Evolutionary conservation across 2,113 vertebrate genomes (phyloP).

Genomic region (Nannobrachium achirus): DNA sequence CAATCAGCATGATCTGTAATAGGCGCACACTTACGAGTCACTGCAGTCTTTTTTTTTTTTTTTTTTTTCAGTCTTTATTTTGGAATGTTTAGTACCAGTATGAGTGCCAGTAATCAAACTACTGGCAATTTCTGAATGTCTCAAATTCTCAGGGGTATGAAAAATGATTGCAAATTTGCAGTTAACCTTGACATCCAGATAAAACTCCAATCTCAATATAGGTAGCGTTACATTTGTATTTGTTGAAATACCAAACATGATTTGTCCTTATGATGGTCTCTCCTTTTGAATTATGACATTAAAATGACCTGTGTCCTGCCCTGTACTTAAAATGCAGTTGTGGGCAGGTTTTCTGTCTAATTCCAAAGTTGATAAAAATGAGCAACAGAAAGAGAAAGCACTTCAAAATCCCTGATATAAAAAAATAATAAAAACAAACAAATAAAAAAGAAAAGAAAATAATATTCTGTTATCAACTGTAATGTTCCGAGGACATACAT

Average conservation of each 20-base stretch:
- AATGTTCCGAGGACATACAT: conserved; percentile 76
- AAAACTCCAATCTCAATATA: conserved; percentile 78
- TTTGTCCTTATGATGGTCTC: conserved; percentile 64
- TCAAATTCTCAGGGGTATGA: conserved; percentile 79
- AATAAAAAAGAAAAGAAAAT: conserved; percentile 6
- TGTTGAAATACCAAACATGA: conserved; percentile 75
- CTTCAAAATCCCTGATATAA: conserved; percentile 78
- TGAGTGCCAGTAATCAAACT: conserved; percentile 77
- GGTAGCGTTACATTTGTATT: conserved; percentile 80
- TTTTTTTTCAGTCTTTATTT: conserved; percentile 77
- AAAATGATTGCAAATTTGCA: conserved; percentile 80
- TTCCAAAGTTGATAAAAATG: conserved; percentile 72
- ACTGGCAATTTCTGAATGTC: conserved; percentile 73
- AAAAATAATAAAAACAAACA: conserved; percentile 53
- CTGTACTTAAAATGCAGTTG: conserved; percentile 68
- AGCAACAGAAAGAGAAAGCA: conserved; percentile 76
- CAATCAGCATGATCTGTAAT: conserved; percentile 83
- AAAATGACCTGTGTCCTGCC: conserved; percentile 71
- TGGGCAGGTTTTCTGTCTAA: conserved; percentile 68
- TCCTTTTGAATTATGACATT: conserved; percentile 66
- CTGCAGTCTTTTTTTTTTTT: conserved; percentile 76
- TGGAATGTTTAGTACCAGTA: conserved; percentile 84
- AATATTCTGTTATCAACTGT: conserved; percentile 67
- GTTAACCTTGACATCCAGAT: conserved; percentile 83
- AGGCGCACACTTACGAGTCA: conserved; percentile 82